phyloP scores from a whole-genome alignment of 2,888 invertebrate genomes.

The Drosophila tanythrix region DNA sequence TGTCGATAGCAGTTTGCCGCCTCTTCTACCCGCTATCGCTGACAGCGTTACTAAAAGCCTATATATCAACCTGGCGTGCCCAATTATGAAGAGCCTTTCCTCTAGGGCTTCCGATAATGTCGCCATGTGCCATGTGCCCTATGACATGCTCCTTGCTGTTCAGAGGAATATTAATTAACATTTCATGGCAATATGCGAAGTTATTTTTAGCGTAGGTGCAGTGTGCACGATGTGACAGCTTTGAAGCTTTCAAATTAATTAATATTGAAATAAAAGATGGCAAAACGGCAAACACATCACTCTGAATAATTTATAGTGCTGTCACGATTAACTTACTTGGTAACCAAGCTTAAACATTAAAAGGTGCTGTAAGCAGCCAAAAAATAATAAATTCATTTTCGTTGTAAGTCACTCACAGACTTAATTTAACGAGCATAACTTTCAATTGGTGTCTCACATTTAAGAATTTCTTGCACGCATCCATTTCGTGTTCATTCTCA shows the following conservation, averaged over 20 bases:
- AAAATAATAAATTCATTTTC: slow-evolving; percentile 6
- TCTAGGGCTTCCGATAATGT: slow-evolving; percentile 4
- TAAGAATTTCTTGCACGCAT: slow-evolving; percentile 12
- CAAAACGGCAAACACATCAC: neutral
- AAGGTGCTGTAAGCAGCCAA: neutral
- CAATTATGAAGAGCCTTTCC: slow-evolving; percentile 12
- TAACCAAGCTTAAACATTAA: neutral
- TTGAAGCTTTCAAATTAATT: slow-evolving; percentile 60
- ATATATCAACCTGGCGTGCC: slow-evolving; percentile 30
- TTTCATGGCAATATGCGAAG: slow-evolving; percentile 55
- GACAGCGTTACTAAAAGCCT: slow-evolving; percentile 41
- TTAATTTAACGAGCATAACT: slow-evolving; percentile 22
- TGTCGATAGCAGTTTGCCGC: slow-evolving; percentile 6
- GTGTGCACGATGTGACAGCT: slow-evolving; percentile 26
- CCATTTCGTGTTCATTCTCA: slow-evolving; percentile 26
- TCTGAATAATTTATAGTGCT: slow-evolving; percentile 39
- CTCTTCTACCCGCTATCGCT: slow-evolving; percentile 3
- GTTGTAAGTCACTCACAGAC: slow-evolving; percentile 9
- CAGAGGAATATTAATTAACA: slow-evolving; percentile 63
- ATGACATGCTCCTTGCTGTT: slow-evolving; percentile 1
- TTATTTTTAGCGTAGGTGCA: slow-evolving; percentile 30
- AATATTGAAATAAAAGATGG: slow-evolving; percentile 41
- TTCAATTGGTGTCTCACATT: slow-evolving; percentile 18
- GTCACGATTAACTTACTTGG: slow-evolving; percentile 13
- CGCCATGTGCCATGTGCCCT: neutral